Evolutionary conservation across 1,140 invertebrate species (phyloP).

Genomic region (Telenomus remus): DNA sequence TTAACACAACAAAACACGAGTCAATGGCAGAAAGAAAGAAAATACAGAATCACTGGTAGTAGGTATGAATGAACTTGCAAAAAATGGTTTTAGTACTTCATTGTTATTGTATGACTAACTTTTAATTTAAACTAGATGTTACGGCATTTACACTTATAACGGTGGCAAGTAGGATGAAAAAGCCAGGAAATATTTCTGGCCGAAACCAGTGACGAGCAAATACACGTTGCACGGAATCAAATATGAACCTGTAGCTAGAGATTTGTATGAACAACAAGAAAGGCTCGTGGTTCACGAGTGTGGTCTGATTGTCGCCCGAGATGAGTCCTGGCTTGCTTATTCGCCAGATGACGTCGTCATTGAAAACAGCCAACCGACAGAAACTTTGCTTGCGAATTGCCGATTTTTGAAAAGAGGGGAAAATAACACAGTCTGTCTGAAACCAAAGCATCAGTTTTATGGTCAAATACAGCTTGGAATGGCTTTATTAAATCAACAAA

Average conservation of each 20-base stretch:
- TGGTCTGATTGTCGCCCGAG: conserved; percentile 28
- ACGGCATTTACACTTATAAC: conserved; percentile 5
- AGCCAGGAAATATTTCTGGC: conserved; percentile 7
- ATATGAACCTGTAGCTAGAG: conserved; percentile 19
- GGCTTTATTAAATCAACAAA: conserved; percentile 27
- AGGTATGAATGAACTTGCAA: too few species aligned
- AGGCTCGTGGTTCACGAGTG: conserved; percentile 5
- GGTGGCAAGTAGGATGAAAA: conserved; percentile 1
- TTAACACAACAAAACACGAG: too few species aligned
- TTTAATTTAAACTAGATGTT: conserved; percentile 8
- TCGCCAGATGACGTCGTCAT: conserved; percentile 41
- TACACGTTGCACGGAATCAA: conserved; percentile 21
- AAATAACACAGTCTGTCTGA: conserved; percentile 7
- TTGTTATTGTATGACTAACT: background rate
- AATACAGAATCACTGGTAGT: too few species aligned
- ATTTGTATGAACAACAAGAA: conserved; percentile 13
- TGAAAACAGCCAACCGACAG: background rate
- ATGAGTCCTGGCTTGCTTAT: conserved; percentile 34
- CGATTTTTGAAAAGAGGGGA: conserved; percentile 15
- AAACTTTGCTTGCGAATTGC: conserved; percentile 25
- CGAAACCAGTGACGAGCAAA: conserved; percentile 15
- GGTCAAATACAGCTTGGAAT: conserved; percentile 40
- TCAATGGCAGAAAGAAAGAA: too few species aligned
- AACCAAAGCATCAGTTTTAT: conserved; percentile 40
- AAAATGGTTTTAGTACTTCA: too few species aligned